Percentiles rank a stretch among this genome's conserved stretches.
These are phyloP conservation scores for Drosophila tanythrix DNA, from an alignment of 2,888 invertebrate species.

Conservation along the genomic window DNA sequence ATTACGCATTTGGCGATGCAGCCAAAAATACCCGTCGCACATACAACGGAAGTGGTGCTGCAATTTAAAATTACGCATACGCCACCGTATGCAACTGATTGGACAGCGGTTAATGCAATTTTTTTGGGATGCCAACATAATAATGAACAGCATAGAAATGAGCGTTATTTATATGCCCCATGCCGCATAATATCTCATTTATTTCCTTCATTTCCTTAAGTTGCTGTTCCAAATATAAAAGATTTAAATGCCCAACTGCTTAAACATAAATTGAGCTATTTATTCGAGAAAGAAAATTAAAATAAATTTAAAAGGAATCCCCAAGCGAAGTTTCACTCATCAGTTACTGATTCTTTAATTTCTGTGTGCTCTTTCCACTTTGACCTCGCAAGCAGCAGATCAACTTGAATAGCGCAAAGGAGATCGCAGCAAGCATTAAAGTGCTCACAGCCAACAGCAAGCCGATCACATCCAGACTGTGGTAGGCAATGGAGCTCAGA, in stretches of 20 bases:
- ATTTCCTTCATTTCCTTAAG: neutral
- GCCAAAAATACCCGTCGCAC: conserved; percentile 49
- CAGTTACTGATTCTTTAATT: conserved; percentile 31
- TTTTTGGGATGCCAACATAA: conserved; percentile 27
- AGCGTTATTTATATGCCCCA: conserved; percentile 25
- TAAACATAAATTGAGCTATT: neutral
- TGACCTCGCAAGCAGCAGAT: neutral
- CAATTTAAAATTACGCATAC: conserved; percentile 75
- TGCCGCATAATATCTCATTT: neutral
- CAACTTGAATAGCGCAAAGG: conserved; percentile 4
- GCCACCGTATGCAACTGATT: conserved; percentile 67
- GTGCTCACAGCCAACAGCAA: conserved; percentile 56
- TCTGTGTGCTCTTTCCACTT: neutral
- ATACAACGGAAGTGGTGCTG: conserved; percentile 66
- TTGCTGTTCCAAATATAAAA: neutral
- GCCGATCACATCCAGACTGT: conserved; percentile 79
- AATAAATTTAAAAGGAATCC: neutral
- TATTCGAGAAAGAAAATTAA: neutral
- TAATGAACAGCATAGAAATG: conserved; percentile 46
- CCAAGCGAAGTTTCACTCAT: neutral
- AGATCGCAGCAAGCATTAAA: conserved; percentile 11
- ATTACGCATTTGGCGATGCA: conserved; percentile 74
- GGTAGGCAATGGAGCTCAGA: conserved; percentile 78
- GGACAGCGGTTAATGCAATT: conserved; percentile 66
- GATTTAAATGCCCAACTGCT: neutral